A percentile compares a stretch with the other conserved stretches of the same genome.
Evolutionary conservation across 2,797 vertebrate genomes (phyloP).

Genomic region (Allobates femoralis): DNA sequence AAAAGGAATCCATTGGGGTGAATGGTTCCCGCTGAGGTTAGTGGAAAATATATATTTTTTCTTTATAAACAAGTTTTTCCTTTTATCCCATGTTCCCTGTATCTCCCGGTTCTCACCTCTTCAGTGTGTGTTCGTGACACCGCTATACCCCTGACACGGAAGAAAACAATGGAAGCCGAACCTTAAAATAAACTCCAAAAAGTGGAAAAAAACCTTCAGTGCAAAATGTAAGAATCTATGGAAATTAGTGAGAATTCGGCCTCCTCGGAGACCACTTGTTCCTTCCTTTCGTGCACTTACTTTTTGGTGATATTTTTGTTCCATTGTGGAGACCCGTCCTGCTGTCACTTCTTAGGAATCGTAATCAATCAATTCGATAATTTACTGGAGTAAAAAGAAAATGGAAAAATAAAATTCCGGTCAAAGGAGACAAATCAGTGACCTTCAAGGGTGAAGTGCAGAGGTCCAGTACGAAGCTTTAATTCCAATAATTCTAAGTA

Average conservation of each 20-base stretch:
- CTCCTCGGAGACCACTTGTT: neutral
- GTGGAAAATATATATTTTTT: too few relatives aligned
- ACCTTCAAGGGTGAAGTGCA: neutral
- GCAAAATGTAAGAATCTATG: neutral
- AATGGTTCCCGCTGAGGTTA: too few relatives aligned
- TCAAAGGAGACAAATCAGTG: neutral
- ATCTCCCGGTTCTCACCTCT: neutral
- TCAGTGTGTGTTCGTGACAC: neutral
- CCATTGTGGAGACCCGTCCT: neutral
- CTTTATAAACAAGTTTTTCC: too few relatives aligned
- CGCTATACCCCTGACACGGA: neutral
- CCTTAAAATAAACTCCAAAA: neutral
- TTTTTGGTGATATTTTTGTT: neutral
- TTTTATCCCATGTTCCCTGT: neutral
- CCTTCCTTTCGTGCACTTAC: constrained; percentile 10
- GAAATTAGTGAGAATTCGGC: neutral
- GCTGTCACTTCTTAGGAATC: neutral
- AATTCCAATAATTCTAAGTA: too few relatives aligned
- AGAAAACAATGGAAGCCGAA: neutral
- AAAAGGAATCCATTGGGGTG: too few relatives aligned
- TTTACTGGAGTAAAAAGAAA: neutral
- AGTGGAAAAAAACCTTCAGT: neutral
- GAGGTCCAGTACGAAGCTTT: neutral
- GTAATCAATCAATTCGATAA: neutral
- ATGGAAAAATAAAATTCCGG: neutral